Base-by-base conservation (phyloP, 2,113 vertebrate species). In the Microcebus murinus region DNA sequence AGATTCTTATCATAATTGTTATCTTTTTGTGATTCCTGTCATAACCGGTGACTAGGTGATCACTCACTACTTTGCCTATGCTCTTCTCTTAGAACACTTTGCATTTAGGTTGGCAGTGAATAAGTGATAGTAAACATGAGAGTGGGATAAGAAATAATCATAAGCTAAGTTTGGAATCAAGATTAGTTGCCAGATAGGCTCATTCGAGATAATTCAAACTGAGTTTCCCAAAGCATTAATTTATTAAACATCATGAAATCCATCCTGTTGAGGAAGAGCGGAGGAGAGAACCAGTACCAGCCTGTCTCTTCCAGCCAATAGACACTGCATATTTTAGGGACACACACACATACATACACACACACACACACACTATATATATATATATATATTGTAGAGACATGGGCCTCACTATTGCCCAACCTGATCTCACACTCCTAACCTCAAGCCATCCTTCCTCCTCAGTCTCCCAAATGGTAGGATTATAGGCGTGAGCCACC, bases 121-220 rank as follows among this genome's bases (percentile, higher is more conserved):
- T 77, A 57, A 14, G 67, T 82, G 50, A 93, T 85, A 77, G 80
- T 93, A 88, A 96, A 89, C 48, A 1, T 61, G 34, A 93, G 52
- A 57, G 20, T 52, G 8, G 8, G n/a, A 15, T 85, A 70, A 92
- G 36, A 92, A 95, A 85, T 45, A 79, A 61, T 92, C 57, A 71
- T 85, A 91, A 95, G 14, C 80, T 48, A 91, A 94, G 31, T 88
- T 87, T 71, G 85, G 27, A 29, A 88, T 68, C 59, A 61, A 95
- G 55, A 50, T 90, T 73, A 80, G 45, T 59, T 87, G 74, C 87
- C 96, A 97, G 36, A 52, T 61, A 90, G 74, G 39, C 36, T 92
- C 76, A 87, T 94, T 88, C 67, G 84, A 82, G 81, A 73, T 61
- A 1, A 92, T 89, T 95, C 80, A 94, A n/a, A 52, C 63, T 67